Percentiles rank a stretch among this genome's conserved stretches.
phyloP scores from a whole-genome alignment of 2,888 invertebrate genomes.

The Sepiola atlantica region DNA sequence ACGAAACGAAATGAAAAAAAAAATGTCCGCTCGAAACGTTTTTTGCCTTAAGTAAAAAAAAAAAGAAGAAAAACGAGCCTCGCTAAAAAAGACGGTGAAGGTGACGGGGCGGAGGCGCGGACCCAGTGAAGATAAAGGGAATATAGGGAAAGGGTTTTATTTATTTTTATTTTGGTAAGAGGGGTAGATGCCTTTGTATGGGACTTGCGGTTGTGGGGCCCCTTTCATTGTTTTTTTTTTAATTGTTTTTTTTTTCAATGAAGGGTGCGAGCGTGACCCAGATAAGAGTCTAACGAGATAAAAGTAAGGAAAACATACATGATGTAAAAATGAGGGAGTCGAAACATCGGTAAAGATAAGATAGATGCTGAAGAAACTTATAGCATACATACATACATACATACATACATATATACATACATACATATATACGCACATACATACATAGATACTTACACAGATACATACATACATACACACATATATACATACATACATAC shows the following conservation, averaged over 20 bases:
- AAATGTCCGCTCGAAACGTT: neutral
- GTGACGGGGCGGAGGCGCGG: no score
- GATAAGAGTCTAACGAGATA: neutral
- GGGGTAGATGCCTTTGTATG: neutral
- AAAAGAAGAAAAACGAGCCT: neutral
- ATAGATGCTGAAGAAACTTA: no score
- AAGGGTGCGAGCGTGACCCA: neutral
- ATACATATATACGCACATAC: no score
- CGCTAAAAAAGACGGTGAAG: neutral
- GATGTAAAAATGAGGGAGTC: no score
- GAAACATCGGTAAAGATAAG: no score
- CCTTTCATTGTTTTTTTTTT: neutral
- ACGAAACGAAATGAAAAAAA: neutral
- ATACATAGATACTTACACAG: no score
- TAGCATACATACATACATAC: no score
- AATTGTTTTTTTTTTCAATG: no score
- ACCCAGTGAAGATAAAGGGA: neutral
- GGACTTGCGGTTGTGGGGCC: neutral
- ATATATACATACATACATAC: no score
- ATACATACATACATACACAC: no score
- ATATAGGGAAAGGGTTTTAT: neutral
- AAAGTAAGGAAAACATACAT: neutral
- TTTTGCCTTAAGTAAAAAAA: constrained; percentile 14
- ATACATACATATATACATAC: no score
- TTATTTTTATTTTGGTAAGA: neutral